These are phyloP conservation scores for Leptodactylus fuscus DNA, from an alignment of 2,113 vertebrate species.

Conservation along the genomic window DNA sequence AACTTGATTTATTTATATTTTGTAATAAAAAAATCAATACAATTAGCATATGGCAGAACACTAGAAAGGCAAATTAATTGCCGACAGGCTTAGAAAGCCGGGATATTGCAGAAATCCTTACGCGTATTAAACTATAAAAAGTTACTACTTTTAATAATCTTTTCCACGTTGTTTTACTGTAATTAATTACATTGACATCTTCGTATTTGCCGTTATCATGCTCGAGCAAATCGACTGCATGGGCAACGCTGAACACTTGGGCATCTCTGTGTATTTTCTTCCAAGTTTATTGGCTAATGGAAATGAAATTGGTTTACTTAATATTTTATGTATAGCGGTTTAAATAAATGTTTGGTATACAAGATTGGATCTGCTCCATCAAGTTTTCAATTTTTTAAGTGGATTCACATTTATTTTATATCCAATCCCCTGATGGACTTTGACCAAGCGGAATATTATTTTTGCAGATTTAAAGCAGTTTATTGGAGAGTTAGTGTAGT, in stretches of 20 bases:
- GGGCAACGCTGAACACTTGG: slow-evolving; percentile 63
- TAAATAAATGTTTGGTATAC: slow-evolving; percentile 71
- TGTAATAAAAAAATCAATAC: slow-evolving; percentile 71
- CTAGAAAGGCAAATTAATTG: slow-evolving; percentile 68
- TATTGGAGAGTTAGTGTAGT: slow-evolving; percentile 32
- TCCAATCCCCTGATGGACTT: slow-evolving; percentile 30
- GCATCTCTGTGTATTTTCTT: slow-evolving; percentile 62
- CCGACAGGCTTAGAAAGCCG: slow-evolving; percentile 63
- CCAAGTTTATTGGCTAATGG: slow-evolving; percentile 65
- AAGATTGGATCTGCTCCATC: slow-evolving; percentile 70
- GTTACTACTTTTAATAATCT: slow-evolving; percentile 72
- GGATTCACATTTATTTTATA: slow-evolving; percentile 56
- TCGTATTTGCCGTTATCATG: slow-evolving; percentile 67
- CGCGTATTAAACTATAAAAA: slow-evolving; percentile 72
- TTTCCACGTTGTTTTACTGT: slow-evolving; percentile 70
- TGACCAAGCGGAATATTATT: slow-evolving; percentile 50
- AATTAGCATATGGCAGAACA: slow-evolving; percentile 70
- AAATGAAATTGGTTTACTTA: slow-evolving; percentile 68
- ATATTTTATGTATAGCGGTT: slow-evolving; percentile 72
- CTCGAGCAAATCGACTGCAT: slow-evolving; percentile 68
- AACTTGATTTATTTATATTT: slow-evolving; percentile 70
- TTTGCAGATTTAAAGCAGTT: slow-evolving; percentile 31
- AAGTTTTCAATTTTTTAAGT: slow-evolving; percentile 68
- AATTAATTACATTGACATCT: slow-evolving; percentile 70
- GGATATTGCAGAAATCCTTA: slow-evolving; percentile 72